Conservation (phyloP, 2,888 invertebrate genomes). For the Perithous albicinctus region DNA sequence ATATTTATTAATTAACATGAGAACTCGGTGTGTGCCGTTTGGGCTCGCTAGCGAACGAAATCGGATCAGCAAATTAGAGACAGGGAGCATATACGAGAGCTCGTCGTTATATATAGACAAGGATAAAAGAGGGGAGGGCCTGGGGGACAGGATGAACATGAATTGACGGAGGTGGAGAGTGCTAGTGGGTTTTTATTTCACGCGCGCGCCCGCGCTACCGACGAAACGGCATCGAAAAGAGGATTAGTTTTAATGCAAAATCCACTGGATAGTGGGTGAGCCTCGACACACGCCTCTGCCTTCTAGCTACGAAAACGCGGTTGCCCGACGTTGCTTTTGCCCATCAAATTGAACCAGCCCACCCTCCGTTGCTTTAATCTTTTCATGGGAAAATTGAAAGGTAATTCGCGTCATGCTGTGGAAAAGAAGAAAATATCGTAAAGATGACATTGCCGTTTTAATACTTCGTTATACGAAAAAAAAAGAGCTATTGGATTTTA, state of each 20-base stretch:
- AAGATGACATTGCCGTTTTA: conserved; percentile 8
- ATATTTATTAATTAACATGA: conserved; percentile 67
- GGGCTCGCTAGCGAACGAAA: conserved; percentile 49
- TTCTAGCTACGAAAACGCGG: conserved; percentile 4
- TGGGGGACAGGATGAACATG: conserved; percentile 20
- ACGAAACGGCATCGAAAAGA: conserved; percentile 34
- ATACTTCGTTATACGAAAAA: background rate
- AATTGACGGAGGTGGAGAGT: background rate
- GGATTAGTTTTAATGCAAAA: conserved; percentile 17
- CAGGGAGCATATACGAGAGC: conserved; percentile 13
- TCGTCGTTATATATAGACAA: background rate
- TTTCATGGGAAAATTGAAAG: conserved; percentile 1
- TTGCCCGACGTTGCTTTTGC: background rate
- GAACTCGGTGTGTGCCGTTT: conserved; percentile 51
- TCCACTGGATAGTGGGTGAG: conserved; percentile 6
- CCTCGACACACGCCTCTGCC: conserved; percentile 3
- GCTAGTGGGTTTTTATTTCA: conserved; percentile 29
- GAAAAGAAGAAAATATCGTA: conserved; percentile 8
- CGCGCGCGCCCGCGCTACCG: conserved; percentile 25
- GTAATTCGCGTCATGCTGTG: background rate
- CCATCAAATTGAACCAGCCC: conserved; percentile 1
- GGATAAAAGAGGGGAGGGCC: background rate
- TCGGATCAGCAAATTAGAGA: conserved; percentile 60
- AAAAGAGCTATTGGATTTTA: background rate
- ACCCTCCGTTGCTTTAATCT: conserved; percentile 1